Conservation (phyloP, 2,113 vertebrate species). For the Poecile atricapillus region DNA sequence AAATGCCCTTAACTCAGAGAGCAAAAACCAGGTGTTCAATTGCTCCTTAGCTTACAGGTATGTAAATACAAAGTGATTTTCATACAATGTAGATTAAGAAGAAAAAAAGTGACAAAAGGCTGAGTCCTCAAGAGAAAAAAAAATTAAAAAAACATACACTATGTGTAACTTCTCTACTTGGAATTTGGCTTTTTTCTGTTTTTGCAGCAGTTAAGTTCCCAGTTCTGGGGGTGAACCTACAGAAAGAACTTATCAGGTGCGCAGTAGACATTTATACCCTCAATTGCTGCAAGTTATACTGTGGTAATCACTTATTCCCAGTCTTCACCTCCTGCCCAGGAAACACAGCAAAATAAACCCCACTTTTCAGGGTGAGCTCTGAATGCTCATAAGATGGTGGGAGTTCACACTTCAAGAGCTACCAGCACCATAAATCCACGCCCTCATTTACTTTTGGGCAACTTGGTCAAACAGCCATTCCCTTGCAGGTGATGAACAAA, state of each 20-base stretch:
- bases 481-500: not conserved
- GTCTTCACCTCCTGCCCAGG: not conserved
- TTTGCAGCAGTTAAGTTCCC: not conserved
- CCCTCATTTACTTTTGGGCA: not conserved
- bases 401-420: not conserved
- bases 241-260: not conserved
- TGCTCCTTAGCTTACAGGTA: not conserved
- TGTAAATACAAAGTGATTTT: not conserved
- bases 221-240: not conserved
- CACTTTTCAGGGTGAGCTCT: not conserved
- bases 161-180: not conserved
- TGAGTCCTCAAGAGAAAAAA: not conserved
- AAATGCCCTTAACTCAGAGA: not conserved
- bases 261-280: not conserved
- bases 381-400: not conserved
- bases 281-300: not conserved
- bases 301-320: not conserved
- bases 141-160: too few species aligned
- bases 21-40: not conserved
- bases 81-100: not conserved
- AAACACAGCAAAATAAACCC: not conserved
- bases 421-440: not conserved
- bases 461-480: not conserved
- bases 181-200: not conserved
- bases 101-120: not conserved